Percentiles rank a stretch among this genome's conserved stretches.
Conservation (phyloP, 2,888 invertebrate species). For the Acronicta leporina region DNA sequence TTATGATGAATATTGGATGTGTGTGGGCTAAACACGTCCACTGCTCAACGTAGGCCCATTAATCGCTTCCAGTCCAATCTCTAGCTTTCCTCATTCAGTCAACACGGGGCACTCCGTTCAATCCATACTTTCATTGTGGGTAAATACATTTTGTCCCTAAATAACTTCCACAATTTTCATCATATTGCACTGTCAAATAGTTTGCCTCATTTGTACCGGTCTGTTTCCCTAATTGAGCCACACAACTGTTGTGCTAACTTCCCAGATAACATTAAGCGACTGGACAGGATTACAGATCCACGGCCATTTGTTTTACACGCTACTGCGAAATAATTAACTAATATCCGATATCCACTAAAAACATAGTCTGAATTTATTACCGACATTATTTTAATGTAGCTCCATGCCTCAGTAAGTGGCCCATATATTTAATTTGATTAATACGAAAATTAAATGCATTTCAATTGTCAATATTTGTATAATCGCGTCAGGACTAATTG, state of each 20-base stretch:
- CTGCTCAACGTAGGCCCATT: too few species aligned
- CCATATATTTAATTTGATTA: background rate
- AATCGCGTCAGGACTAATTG: too few species aligned
- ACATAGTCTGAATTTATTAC: constrained; percentile 22
- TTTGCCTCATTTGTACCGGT: constrained; percentile 21
- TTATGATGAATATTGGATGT: too few species aligned
- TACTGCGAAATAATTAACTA: constrained; percentile 15
- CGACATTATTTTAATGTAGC: constrained; percentile 20
- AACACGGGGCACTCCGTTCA: too few species aligned
- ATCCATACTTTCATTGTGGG: too few species aligned
- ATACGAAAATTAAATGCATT: background rate
- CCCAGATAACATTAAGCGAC: constrained; percentile 26
- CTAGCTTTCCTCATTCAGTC: too few species aligned
- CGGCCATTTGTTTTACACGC: constrained; percentile 30
- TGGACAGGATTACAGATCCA: constrained; percentile 23
- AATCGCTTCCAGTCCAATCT: too few species aligned
- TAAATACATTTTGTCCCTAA: too few species aligned
- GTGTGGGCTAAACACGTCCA: too few species aligned
- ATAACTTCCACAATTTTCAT: too few species aligned
- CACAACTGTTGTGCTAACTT: constrained; percentile 3
- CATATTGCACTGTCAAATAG: constrained; percentile 1
- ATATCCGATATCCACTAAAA: constrained; percentile 27
- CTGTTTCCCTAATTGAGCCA: constrained; percentile 12
- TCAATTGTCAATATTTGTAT: too few species aligned
- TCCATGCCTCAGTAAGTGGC: background rate